These are phyloP conservation scores for Lamellibrachia columna DNA, from an alignment of 2,888 invertebrate genomes.

Conservation along the genomic window DNA sequence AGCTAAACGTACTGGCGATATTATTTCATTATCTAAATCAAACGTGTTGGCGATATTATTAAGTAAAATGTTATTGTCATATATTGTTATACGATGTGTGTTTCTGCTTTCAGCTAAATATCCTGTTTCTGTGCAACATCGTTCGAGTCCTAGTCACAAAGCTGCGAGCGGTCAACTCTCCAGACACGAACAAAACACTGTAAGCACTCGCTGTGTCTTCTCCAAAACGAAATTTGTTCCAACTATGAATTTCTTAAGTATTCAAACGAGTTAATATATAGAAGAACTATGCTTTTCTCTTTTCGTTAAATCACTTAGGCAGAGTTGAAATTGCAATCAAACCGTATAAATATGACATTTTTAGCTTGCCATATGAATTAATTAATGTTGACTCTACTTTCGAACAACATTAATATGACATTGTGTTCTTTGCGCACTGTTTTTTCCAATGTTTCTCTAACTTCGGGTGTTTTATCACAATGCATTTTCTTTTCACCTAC, in stretches of 20 bases:
- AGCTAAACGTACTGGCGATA: no score
- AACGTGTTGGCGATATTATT: background rate
- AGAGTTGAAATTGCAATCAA: background rate
- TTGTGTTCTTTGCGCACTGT: no score
- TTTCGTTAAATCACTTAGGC: background rate
- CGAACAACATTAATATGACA: no score
- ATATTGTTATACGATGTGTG: constrained; percentile 13
- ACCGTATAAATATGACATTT: no score
- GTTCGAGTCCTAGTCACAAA: constrained; percentile 75
- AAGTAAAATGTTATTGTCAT: background rate
- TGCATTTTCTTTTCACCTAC: no score
- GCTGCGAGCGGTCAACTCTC: constrained; percentile 67
- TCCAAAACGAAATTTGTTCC: background rate
- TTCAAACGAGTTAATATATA: background rate
- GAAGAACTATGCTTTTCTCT: background rate
- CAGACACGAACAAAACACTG: constrained; percentile 55
- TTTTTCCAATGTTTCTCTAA: no score
- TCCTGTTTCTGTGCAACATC: constrained; percentile 73
- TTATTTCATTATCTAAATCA: no score
- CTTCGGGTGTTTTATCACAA: no score
- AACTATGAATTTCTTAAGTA: background rate
- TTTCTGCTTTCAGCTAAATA: constrained; percentile 68
- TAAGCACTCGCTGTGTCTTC: constrained; percentile 40
- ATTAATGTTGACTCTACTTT: no score
- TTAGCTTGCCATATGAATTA: no score